Evolutionary conservation across 2,797 vertebrate species (phyloP).

Genomic region (Champsocephalus gunnari): DNA sequence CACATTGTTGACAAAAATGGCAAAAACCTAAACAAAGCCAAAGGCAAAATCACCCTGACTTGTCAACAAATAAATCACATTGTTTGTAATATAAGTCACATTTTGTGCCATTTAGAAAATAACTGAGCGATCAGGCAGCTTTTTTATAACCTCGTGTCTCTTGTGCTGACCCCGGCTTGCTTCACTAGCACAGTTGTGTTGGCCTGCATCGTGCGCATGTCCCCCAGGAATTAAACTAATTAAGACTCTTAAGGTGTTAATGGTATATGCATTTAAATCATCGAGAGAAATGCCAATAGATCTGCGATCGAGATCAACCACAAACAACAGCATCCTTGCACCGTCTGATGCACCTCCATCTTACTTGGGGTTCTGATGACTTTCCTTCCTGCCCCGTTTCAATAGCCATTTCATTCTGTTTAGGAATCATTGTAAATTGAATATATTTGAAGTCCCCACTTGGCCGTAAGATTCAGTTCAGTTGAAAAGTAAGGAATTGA

Average conservation of each 20-base stretch:
- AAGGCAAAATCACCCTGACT: background rate
- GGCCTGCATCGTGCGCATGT: background rate
- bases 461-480: background rate
- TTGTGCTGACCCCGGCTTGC: background rate
- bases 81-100: too few relatives aligned
- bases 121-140: too few relatives aligned
- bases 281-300: conserved; percentile 41
- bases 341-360: conserved; percentile 4
- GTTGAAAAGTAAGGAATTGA: too few relatives aligned
- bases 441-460: background rate
- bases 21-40: background rate
- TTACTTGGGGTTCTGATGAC: conserved; percentile 11
- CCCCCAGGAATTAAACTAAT: conserved; percentile 48
- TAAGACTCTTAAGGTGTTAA: conserved; percentile 50
- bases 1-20: background rate
- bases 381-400: conserved; percentile 6
- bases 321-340: conserved; percentile 24
- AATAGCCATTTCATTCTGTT: background rate
- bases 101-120: too few relatives aligned
- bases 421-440: background rate
- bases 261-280: conserved; percentile 44
- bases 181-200: background rate
- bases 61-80: background rate
- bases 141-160: background rate
- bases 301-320: conserved; percentile 40